A percentile compares a stretch with the other conserved stretches of the same genome.
Conservation (phyloP, 2,797 vertebrate species). For the Harpagifer antarcticus region DNA sequence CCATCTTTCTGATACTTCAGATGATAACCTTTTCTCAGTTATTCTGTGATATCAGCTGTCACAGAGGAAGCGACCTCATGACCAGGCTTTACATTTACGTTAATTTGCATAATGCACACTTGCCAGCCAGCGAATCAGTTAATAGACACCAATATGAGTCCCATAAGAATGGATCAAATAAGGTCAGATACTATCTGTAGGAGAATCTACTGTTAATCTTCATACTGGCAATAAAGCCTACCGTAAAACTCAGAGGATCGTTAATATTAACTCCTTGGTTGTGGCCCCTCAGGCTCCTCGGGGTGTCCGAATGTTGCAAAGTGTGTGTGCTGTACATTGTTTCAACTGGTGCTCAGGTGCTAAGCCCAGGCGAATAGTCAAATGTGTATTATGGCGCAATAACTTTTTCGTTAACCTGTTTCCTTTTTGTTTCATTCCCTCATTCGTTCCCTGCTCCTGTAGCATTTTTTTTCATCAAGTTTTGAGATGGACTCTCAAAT, state of each 20-base stretch:
- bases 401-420: not conserved
- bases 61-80: not conserved
- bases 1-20: constrained; percentile 22
- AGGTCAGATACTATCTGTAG: not conserved
- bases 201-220: not conserved
- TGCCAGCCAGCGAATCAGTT: not conserved
- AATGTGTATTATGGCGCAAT: not conserved
- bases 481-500: not conserved
- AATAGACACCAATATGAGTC: not conserved
- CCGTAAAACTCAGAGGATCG: not conserved
- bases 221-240: not conserved
- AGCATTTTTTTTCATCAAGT: not conserved
- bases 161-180: not conserved
- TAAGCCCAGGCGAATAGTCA: not conserved
- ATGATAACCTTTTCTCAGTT: not conserved
- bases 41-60: not conserved
- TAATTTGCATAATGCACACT: not conserved
- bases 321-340: not conserved
- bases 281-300: not conserved
- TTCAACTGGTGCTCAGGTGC: constrained; percentile 3
- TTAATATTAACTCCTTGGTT: not conserved
- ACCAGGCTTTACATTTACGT: not conserved
- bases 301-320: not conserved
- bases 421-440: not conserved
- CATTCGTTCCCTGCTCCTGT: too few relatives aligned